These are phyloP conservation scores for Rhinolophus sinicus DNA, from an alignment of 2,113 vertebrate genomes.

Conservation along the genomic window DNA sequence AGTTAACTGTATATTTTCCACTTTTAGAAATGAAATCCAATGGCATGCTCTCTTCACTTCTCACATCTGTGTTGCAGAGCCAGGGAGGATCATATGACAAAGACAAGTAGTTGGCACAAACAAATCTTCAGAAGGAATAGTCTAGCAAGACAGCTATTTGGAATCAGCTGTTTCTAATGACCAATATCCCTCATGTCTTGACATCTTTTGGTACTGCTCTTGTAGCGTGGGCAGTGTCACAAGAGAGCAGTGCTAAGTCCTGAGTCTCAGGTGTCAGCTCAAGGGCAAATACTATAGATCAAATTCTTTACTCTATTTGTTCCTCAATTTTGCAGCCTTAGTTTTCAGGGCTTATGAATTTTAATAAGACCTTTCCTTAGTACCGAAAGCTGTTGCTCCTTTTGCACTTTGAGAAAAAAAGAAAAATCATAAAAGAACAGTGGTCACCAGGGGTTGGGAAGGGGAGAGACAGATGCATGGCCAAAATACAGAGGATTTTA, in stretches of 20 bases:
- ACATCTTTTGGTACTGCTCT: neutral
- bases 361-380: neutral
- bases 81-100: slow-evolving; percentile 36
- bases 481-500: neutral
- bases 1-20: slow-evolving; percentile 40
- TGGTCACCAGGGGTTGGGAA: neutral
- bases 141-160: neutral
- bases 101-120: slow-evolving; percentile 39
- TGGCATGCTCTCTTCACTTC: neutral
- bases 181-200: neutral
- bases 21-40: slow-evolving; percentile 48
- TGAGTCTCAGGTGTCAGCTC: neutral
- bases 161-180: slow-evolving; percentile 38
- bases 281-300: neutral
- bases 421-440: neutral
- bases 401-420: neutral
- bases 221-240: rapidly evolving
- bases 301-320: neutral
- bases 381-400: neutral
- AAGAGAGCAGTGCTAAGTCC: neutral
- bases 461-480: neutral
- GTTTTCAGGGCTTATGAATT: neutral
- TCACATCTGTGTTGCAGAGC: slow-evolving; percentile 69
- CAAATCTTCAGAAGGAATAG: slow-evolving; percentile 9
- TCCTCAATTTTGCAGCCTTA: neutral